These are phyloP conservation scores for Solen grandis DNA, from an alignment of 1,140 invertebrate species.

Conservation along the genomic window DNA sequence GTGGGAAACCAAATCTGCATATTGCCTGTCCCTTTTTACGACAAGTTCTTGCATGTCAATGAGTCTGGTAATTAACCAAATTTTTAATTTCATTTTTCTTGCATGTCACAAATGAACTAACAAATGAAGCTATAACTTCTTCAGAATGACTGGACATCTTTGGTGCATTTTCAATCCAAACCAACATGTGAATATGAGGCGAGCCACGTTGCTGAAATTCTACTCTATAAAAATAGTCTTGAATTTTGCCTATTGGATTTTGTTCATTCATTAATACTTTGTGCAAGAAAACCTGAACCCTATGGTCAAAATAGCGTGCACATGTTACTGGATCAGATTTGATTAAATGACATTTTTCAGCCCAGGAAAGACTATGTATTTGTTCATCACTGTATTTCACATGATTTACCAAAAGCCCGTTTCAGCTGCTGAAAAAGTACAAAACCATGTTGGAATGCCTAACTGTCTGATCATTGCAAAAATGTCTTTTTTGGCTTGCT, in stretches of 20 bases:
- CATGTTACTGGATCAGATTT: no score
- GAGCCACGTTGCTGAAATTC: constrained; percentile 81
- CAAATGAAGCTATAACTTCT: no score
- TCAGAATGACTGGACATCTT: no score
- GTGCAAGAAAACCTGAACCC: constrained; percentile 24
- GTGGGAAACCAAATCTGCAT: constrained; percentile 56
- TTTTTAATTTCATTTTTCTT: no score
- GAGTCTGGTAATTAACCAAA: constrained; percentile 37
- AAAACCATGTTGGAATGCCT: no score
- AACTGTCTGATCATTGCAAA: constrained; percentile 63
- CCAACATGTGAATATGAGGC: constrained; percentile 79
- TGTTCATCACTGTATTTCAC: constrained; percentile 48
- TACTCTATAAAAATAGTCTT: constrained; percentile 71
- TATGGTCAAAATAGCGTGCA: no score
- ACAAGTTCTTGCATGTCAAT: constrained; percentile 53
- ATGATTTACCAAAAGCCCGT: constrained; percentile 36
- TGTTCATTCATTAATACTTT: constrained; percentile 13
- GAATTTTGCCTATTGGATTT: constrained; percentile 52
- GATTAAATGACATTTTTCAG: constrained; percentile 33
- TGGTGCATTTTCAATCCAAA: constrained; percentile 78
- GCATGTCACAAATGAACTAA: no score
- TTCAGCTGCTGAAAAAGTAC: constrained; percentile 56
- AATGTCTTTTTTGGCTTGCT: constrained; percentile 58
- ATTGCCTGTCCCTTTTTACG: constrained; percentile 10
- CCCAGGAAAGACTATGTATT: constrained; percentile 48